Conservation (phyloP, 2,113 vertebrate species). For the Gymnobelideus leadbeateri region DNA sequence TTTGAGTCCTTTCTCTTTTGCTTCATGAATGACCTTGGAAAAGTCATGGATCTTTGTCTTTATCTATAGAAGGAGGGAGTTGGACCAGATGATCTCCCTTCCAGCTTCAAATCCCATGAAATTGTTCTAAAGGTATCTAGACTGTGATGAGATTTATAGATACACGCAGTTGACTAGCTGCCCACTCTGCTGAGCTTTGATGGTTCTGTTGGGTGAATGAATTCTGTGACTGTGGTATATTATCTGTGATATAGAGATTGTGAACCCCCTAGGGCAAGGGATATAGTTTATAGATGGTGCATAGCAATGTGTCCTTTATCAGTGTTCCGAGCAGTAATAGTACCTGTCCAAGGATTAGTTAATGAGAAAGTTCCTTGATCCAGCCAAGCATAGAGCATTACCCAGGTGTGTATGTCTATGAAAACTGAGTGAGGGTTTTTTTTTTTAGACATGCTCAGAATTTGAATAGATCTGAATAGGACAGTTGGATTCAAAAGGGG, state of each 20-base stretch:
- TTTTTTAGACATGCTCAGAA: not conserved
- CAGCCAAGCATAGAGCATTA: not conserved
- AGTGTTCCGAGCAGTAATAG: not conserved
- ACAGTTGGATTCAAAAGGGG: not conserved
- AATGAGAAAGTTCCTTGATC: not conserved
- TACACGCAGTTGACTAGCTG: not conserved
- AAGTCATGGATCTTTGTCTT: not conserved
- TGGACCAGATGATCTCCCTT: not conserved
- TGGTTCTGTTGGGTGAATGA: not conserved
- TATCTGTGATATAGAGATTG: not conserved
- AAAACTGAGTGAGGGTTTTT: not conserved
- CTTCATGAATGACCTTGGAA: not conserved
- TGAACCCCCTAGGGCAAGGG: not conserved
- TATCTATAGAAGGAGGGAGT: not conserved
- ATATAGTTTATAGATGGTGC: not conserved
- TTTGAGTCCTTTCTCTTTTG: not conserved
- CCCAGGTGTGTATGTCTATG: not conserved
- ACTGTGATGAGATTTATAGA: not conserved
- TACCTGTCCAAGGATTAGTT: not conserved
- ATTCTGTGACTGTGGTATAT: not conserved
- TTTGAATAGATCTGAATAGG: slow-evolving; percentile 23
- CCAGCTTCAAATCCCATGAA: not conserved
- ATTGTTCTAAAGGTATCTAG: not conserved
- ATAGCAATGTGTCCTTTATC: not conserved
- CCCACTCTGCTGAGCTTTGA: not conserved